Evolutionary conservation across 2,113 vertebrate genomes (phyloP).

Genomic region (Muntiacus muntjak): DNA sequence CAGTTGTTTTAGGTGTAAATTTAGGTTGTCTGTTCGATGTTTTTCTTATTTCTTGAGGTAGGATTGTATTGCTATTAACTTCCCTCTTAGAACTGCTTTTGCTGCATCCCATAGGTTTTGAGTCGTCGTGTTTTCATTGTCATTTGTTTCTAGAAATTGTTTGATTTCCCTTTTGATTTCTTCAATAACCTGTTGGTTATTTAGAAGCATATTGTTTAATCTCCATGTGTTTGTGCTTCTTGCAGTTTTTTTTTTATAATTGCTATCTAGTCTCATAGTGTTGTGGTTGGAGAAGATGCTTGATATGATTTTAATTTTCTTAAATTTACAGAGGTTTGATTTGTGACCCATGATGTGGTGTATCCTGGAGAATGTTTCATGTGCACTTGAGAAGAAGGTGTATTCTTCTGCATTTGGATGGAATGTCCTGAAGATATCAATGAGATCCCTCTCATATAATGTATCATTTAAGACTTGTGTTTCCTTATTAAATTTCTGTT

Average conservation of each 20-base stretch:
- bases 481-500: background rate
- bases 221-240: background rate
- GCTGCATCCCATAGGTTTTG: background rate
- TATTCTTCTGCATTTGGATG: background rate
- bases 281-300: background rate
- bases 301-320: background rate
- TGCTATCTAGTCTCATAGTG: background rate
- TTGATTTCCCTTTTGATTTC: background rate
- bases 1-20: background rate
- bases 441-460: background rate
- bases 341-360: background rate
- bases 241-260: background rate
- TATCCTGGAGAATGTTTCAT: background rate
- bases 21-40: background rate
- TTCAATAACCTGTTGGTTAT: background rate
- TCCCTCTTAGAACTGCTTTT: background rate
- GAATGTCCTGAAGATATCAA: background rate
- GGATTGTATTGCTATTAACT: background rate
- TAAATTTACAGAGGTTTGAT: background rate
- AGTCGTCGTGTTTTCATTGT: background rate
- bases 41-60: background rate
- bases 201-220: background rate
- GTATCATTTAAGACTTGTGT: background rate
- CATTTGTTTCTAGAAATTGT: background rate
- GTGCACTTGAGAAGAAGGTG: background rate